A percentile compares a stretch with the other conserved stretches of the same genome.
phyloP scores from a whole-genome alignment of 1,140 invertebrate genomes.

The Penaeus japonicus region DNA sequence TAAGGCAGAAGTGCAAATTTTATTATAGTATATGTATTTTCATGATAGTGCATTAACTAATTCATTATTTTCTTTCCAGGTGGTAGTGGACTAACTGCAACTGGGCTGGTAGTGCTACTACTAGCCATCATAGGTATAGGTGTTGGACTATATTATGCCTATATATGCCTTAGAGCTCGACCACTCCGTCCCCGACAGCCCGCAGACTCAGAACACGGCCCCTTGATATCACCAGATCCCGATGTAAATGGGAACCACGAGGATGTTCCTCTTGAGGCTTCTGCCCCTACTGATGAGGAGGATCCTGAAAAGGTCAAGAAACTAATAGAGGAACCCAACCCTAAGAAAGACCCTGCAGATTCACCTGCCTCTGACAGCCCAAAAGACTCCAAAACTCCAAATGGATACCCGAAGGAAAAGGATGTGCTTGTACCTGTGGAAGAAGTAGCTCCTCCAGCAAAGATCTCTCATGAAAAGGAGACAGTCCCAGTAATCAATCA shows the following conservation, averaged over 20 bases:
- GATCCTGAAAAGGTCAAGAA: background rate
- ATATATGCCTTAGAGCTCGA: constrained; percentile 40
- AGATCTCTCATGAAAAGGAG: constrained; percentile 24
- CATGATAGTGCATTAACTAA: background rate
- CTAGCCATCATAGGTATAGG: constrained; percentile 38
- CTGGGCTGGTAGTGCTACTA: constrained; percentile 35
- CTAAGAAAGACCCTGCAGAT: background rate
- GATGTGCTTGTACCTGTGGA: constrained; percentile 33
- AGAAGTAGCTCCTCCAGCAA: constrained; percentile 28
- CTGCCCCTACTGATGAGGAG: constrained; percentile 21
- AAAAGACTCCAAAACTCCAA: background rate
- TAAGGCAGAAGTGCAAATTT: background rate
- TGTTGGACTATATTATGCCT: constrained; percentile 44
- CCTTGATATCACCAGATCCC: constrained; percentile 30
- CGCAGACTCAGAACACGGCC: constrained; percentile 32
- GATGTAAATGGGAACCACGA: constrained; percentile 45
- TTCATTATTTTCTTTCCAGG: background rate
- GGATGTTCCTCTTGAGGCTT: constrained; percentile 34
- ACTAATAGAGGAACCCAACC: background rate
- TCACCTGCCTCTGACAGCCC: background rate
- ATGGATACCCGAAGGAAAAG: constrained; percentile 7
- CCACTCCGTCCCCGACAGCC: constrained; percentile 31
- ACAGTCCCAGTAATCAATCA: background rate
- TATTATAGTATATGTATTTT: background rate
- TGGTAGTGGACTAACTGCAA: constrained; percentile 39